Base-by-base conservation (phyloP, 2,797 vertebrate genomes). In the Neosilurus hyrtlii region DNA sequence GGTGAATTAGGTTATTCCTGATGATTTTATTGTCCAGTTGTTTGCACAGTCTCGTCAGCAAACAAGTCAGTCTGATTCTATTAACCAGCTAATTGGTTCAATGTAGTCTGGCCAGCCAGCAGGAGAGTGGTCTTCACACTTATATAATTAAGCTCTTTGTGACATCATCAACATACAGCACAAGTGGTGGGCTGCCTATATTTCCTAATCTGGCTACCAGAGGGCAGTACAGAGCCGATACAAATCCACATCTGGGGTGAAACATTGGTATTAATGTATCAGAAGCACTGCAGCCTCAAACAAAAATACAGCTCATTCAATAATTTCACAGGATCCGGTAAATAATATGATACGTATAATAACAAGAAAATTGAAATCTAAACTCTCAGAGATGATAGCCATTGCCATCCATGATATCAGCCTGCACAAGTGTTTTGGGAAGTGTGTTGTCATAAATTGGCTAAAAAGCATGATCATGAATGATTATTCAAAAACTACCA, bases 221-320 rank as follows among this genome's bases (percentile, higher is more conserved):
- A 73, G 81, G 85, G 85, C 85, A 88, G 83, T 71, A 72, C 63
- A 83, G n/a, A 22, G 14, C 61, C 43, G 30, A 51, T 51, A 63
- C 59, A 51, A 65, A 51, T 16, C 9, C 51, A 30, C 68, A 43
- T 24, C 12, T 61, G 56, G 11, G 20, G 11, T 61, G 15, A 61
- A 74, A 43, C 22, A 3, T 8, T 65, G 6, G 2, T 52, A 66
- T 61, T 54, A n/a, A n/a, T n/a, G 11, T 56, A 78, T 18, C 26
- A 74, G 52, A 57, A 7, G 4, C 26, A 35, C 56, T 57, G 52
- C 26, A 57, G 20, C 35, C 9, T 43, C 20, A 43, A 82, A 71
- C 22, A 71, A 57, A 37, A 82, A 65, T 76, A 35, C 74, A 63
- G 59, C 37, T 66, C 63, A 68, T 52, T 7, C 12, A 56, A 7